Percentiles rank a stretch among this genome's conserved stretches.
These are phyloP conservation scores for Drosophila saltans DNA, from an alignment of 1,140 invertebrate genomes.

Conservation along the genomic window DNA sequence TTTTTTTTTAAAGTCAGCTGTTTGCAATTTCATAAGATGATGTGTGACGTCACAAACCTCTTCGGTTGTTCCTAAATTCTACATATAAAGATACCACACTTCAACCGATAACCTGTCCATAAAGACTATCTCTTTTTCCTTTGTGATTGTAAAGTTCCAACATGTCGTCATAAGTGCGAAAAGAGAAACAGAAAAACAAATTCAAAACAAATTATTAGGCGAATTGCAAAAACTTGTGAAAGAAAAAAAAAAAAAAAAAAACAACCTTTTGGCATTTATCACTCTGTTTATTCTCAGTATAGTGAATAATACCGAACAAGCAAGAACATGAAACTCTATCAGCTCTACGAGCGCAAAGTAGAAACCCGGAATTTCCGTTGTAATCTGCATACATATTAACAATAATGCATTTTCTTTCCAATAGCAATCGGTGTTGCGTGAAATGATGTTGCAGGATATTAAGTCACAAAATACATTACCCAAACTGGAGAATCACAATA, in stretches of 20 bases:
- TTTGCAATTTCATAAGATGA: conserved; percentile 47
- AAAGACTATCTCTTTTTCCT: not conserved
- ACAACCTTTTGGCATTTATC: conserved; percentile 1
- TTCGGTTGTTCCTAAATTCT: not conserved
- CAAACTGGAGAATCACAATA: conserved; percentile 71
- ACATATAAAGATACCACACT: not conserved
- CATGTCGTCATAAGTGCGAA: conserved; percentile 10
- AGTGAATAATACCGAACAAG: conserved; percentile 15
- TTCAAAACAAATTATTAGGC: not conserved
- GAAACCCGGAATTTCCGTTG: not conserved
- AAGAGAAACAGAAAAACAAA: not conserved
- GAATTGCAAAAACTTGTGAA: conserved; percentile 46
- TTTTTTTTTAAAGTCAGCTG: not conserved
- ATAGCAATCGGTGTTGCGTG: conserved; percentile 74
- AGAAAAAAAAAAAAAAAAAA: conserved; percentile 15
- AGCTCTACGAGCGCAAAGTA: conserved; percentile 42
- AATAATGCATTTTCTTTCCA: conserved; percentile 21
- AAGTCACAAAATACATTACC: conserved; percentile 66
- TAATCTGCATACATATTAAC: not conserved
- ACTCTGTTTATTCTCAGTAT: not conserved
- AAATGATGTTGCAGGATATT: conserved; percentile 69
- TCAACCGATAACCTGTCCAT: not conserved
- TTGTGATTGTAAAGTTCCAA: not conserved
- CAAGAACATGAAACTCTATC: conserved; percentile 45
- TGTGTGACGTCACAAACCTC: conserved; percentile 32